Evolutionary conservation across 2,888 invertebrate species (phyloP), one percentile per base, ranked within the genome.

Genomic region (Coelinius sp.): DNA sequence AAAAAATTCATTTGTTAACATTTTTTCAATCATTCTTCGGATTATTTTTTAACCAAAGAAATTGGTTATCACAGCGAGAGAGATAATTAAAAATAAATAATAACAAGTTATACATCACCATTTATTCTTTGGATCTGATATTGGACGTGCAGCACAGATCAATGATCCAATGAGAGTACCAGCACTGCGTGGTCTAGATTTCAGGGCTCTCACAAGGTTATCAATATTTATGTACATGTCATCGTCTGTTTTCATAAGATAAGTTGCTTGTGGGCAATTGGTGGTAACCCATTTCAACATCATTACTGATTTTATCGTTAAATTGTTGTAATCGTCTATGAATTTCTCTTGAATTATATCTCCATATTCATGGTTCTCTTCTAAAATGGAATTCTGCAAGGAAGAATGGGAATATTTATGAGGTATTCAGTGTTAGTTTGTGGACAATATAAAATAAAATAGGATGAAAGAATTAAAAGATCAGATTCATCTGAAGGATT

Each of bases 301-400:
- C 92, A 95, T 93, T 10, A 95, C 92, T 56, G 95, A 94, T 85
- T 96, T 96, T 25, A 96, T 83, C 0, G 96, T 96, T 77, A 96
- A 89, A 90, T 96, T 96, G 85, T 95, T 94, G 84, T 96, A 96
- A 0, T 94, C 92, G 85, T 96, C 96, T 44, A 93, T 86, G 84
- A 96, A 96, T 52, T 91, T 92, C 84, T 95, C 95, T 87, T 96
- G 95, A 66, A 96, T 93, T 10, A 96, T 90, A 85, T 96, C 96
- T 20, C 92, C 92, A 82, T 92, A 92, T 67, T 89, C 89, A 1
- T 90, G 89, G 22, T 91, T 91, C 84, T 96, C 95, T 49, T 91
- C 91, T 53, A 91, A 89, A 25, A 95, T 90, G 70, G 90, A 90
- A 73, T 89, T 89, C 89, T 94, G 90, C 0, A 91, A 85, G 76